Evolutionary conservation across 1,140 invertebrate species (phyloP), one percentile per base, ranked within the genome.

Genomic region (Ostrea denselamellosa): DNA sequence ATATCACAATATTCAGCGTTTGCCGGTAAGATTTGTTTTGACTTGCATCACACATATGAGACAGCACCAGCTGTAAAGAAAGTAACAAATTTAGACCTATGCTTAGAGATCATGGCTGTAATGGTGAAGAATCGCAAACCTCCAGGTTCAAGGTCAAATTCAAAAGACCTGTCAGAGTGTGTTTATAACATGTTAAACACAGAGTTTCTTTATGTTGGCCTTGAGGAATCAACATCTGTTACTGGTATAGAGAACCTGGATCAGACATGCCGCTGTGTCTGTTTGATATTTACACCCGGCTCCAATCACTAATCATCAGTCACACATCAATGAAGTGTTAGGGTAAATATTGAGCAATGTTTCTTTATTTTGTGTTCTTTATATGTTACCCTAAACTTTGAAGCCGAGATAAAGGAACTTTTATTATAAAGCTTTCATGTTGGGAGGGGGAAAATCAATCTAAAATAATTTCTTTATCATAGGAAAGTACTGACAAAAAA

Each of bases 321-420:
- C 12, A 12, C 22, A 12, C 68, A 34, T 77, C 22, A 34, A 71
- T 25, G 68, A 77, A 77, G 68, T 34, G 25, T 25, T 25, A 14
- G 14, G 22, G 68, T 34, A 28, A 77, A 77, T 34, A 77, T 34
- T 77, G 56, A 62, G 56, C 56, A 62, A 62, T 62, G 68, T 77
- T 77, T 77, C 68, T 34, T 44, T 34, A 17, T 28, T 34, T 25
- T 71, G 22, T 12, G 14, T 22, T 34, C 25, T 25, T 34, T 14
- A 10, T 28, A 14, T 25, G 12, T 9, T 25, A 17, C 22, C 28
- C 68, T 34, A 77, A 34, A 10, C 68, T 77, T 77, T 77, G 68
- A 77, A 28, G 68, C 9, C 56, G 17, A 34, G 28, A 77, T 9
- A 25, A 77, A 28, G 68, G 68, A 25, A 77, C 8, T 25, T 28